Base-by-base conservation (phyloP, 2,113 vertebrate genomes). In the Leptosomus discolor region DNA sequence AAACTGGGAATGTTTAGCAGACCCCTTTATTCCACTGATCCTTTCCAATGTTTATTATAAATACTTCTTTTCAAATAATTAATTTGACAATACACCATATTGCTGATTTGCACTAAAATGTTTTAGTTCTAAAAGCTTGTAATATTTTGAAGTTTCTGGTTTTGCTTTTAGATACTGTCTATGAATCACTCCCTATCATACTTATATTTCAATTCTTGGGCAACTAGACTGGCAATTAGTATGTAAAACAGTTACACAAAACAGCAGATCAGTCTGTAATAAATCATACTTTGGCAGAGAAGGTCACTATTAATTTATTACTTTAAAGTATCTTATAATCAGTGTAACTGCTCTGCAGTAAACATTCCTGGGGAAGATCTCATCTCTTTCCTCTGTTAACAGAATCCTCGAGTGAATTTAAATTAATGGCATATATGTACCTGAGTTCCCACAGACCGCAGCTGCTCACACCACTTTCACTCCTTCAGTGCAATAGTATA, bases 21-120 rank as follows among this genome's bases (percentile, higher is more conserved):
- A 94, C 71, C 23, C 37, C 36, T 53, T 83, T 92, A 86, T 94
- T 84, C 90, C 2, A 1, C 46, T 70, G 30, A 85, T 89, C 37
- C 57, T 84, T 94, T 97, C 94, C 94, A 97, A 91, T 94, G 30
- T 96, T 98, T 96, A 85, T 95, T 80, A 90, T 94, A 95, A 97
- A 96, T 87, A 93, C 26, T 91, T 37, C 23, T 89, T 97, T 97
- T 92, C 84, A 98, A 97, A 97, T 95, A 96, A 93, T 95, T 64
- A 86, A 88, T 88, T 80, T 97, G 91, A 94, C 71, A 96, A 93
- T 91, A 85, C 21, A 91, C 19, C 89, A 97, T 97, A 91, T 68
- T 88, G 94, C 90, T 92, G 78, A 90, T 92, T 69, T 75, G 61
- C 17, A 79, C 53, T 65, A 69, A 94, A 88, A 89, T 91, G 30